Base-by-base conservation (phyloP, 2,113 vertebrate genomes). In the Trematocara marginatum region DNA sequence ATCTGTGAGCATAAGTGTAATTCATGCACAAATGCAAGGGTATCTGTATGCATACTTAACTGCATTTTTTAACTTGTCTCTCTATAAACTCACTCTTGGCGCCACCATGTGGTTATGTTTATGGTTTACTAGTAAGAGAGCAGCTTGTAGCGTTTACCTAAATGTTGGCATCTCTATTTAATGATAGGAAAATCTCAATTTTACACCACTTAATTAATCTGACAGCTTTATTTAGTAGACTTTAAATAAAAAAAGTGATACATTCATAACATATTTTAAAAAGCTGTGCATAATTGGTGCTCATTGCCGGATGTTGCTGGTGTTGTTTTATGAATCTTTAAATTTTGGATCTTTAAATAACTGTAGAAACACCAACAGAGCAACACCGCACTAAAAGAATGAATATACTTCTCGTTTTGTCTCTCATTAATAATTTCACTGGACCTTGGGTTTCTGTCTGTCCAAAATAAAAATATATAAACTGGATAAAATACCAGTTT, bases 301-400 rank as follows among this genome's bases (percentile, higher is more conserved):
- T 69, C 3, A 69, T 69, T 69, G 38, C 57, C 0, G 0, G 64
- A 69, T 69, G n/a, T 38, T 64, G 3, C 34, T 64, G 59, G 18
- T 64, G 59, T 0, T 64, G 34, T 64, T 64, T 38, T n/a, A 12
- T 38, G 59, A 64, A 38, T 71, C 66, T 71, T 71, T 71, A 69
- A 42, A 1, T 23, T 35, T 35, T 0, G 31, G 6, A 64, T 71
- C 66, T 71, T 71, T 71, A 71, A 26, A 45, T 45, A 71, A 71
- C 64, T 71, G 12, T 45, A 71, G 38, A 45, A 45, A 45, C 7
- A 26, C 12, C n/a, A 26, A 45, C 38, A 71, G 0, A 71, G 20
- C 23, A 71, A 47, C 40, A 47, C 20, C 0, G 2, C 40, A 71
- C 7, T 45, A 45, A 45, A 26, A 71, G 0, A 71, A 29, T 0